A percentile compares a stretch with the other conserved stretches of the same genome.
Conservation (phyloP, 2,113 vertebrate genomes). For the Chloropsis hardwickii region DNA sequence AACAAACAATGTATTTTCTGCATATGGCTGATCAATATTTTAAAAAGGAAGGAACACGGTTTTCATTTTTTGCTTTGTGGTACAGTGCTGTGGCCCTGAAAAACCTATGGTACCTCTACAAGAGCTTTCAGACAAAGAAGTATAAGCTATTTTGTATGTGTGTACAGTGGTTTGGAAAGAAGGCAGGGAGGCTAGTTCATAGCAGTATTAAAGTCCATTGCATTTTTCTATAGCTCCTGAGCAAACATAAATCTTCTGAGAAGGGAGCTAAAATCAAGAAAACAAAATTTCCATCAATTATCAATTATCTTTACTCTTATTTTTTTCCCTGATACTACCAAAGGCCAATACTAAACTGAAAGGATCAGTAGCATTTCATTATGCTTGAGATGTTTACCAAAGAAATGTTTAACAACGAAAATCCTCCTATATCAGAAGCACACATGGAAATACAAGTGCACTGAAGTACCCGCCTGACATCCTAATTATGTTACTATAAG, state of each 20-base stretch:
- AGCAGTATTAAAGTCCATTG: neutral
- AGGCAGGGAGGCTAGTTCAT: neutral
- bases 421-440: neutral
- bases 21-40: neutral
- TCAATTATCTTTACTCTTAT: neutral
- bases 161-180: neutral
- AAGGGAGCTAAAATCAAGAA: neutral
- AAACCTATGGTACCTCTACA: neutral
- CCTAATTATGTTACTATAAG: neutral
- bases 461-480: neutral
- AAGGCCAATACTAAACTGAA: neutral
- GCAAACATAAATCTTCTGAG: neutral
- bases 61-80: neutral
- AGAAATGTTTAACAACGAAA: neutral
- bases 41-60: neutral
- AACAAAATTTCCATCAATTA: neutral
- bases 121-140: neutral
- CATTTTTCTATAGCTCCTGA: neutral
- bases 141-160: neutral
- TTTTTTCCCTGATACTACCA: neutral
- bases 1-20: neutral
- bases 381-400: neutral
- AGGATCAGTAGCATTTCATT: neutral
- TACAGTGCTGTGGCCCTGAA: neutral
- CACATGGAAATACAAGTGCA: neutral